These are phyloP conservation scores for Phengaris alcon DNA, from an alignment of 2,888 invertebrate genomes.

Conservation along the genomic window DNA sequence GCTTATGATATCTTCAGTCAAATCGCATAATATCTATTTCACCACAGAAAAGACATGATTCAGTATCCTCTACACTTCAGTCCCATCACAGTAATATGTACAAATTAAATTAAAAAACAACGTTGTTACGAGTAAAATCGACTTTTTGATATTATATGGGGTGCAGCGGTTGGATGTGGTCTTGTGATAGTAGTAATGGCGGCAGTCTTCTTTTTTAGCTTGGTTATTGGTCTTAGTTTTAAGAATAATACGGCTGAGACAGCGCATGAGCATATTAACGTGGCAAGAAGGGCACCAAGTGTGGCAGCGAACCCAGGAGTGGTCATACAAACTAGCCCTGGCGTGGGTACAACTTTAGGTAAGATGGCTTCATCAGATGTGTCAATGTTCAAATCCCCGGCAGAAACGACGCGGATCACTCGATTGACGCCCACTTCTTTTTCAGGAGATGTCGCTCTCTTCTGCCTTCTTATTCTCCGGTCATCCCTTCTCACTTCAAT, in stretches of 20 bases:
- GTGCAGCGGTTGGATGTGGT: slow-evolving; percentile 65
- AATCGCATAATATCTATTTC: background rate
- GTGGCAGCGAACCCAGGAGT: slow-evolving; percentile 95
- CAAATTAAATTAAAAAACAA: slow-evolving; percentile 65
- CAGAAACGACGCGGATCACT: slow-evolving; percentile 93
- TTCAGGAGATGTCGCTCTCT: slow-evolving; percentile 82
- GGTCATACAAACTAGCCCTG: slow-evolving; percentile 93
- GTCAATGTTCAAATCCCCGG: slow-evolving; percentile 91
- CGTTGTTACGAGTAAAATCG: slow-evolving; percentile 83
- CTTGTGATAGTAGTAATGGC: slow-evolving; percentile 69
- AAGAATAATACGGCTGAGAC: slow-evolving; percentile 92
- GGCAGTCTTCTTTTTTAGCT: slow-evolving; percentile 77
- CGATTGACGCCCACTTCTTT: slow-evolving; percentile 93
- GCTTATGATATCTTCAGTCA: background rate
- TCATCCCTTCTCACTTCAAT: slow-evolving; percentile 86
- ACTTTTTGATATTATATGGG: slow-evolving; percentile 78
- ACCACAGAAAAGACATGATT: slow-evolving; percentile 50
- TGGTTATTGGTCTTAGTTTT: slow-evolving; percentile 85
- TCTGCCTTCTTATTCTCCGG: slow-evolving; percentile 83
- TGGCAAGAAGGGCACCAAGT: slow-evolving; percentile 88
- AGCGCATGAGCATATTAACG: slow-evolving; percentile 90
- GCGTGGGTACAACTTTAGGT: slow-evolving; percentile 81
- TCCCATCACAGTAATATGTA: slow-evolving; percentile 78
- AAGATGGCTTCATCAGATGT: slow-evolving; percentile 83
- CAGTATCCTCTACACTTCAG: slow-evolving; percentile 73